A percentile compares a stretch with the other conserved stretches of the same genome.
phyloP scores from a whole-genome alignment of 2,888 invertebrate species.

The Phytoseiulus persimilis region DNA sequence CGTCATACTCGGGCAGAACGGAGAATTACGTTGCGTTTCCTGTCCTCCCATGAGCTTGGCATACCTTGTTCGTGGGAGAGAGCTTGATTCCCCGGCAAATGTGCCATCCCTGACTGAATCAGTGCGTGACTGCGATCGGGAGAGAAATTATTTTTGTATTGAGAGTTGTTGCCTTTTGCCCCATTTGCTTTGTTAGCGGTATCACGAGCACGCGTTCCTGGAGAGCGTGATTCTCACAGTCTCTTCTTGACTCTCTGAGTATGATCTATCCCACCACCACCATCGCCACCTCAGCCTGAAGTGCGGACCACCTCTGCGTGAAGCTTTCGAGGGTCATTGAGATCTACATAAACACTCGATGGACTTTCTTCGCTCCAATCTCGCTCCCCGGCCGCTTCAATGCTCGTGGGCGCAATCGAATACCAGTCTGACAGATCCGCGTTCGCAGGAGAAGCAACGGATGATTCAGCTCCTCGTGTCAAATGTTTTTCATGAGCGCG shows the following conservation, averaged over 20 bases:
- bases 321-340: background rate
- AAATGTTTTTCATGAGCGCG: background rate
- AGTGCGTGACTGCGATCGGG: too few relatives aligned
- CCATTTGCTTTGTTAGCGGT: background rate
- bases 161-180: background rate
- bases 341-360: background rate
- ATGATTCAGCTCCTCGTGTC: background rate
- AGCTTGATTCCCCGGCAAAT: too few relatives aligned
- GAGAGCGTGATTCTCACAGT: background rate
- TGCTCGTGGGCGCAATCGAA: background rate
- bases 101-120: too few relatives aligned
- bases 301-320: background rate
- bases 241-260: background rate
- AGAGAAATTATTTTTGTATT: background rate
- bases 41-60: too few relatives aligned
- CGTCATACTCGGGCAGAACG: too few relatives aligned
- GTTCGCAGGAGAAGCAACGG: background rate
- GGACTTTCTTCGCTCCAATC: background rate
- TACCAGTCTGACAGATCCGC: background rate
- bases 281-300: too few relatives aligned
- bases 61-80: too few relatives aligned
- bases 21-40: too few relatives aligned
- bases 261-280: background rate
- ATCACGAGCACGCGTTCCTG: background rate
- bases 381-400: background rate